Evolutionary conservation across 1,140 invertebrate species (phyloP).

Genomic region (Drosophila funebris): DNA sequence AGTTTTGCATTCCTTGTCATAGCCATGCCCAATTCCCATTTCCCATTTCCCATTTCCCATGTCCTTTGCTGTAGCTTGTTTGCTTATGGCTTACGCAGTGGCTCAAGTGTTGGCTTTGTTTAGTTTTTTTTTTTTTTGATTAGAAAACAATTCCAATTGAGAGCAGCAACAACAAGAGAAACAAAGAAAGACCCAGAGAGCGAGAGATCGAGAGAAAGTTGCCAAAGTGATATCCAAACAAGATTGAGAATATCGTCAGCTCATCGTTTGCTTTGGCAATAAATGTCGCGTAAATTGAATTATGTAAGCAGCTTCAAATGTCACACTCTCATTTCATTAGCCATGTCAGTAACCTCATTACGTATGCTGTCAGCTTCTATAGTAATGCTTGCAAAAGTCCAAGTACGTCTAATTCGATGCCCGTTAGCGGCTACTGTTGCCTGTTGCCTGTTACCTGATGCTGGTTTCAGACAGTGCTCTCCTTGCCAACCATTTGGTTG

Average conservation of each 20-base stretch:
- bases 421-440: conserved; percentile 8
- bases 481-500: neutral
- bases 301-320: conserved; percentile 35
- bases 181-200: neutral
- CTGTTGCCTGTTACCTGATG: conserved; percentile 9
- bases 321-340: too few species aligned
- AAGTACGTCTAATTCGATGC: conserved; percentile 18
- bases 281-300: conserved; percentile 69
- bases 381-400: neutral
- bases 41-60: conserved; percentile 33
- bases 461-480: conserved; percentile 38
- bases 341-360: conserved; percentile 63
- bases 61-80: conserved; percentile 49
- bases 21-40: conserved; percentile 31
- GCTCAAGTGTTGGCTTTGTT: conserved; percentile 74
- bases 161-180: neutral
- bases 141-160: conserved; percentile 63
- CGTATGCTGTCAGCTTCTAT: neutral
- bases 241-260: neutral
- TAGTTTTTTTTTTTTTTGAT: conserved; percentile 73
- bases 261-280: conserved; percentile 60
- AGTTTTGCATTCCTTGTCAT: conserved; percentile 63
- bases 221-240: neutral
- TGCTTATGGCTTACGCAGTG: conserved; percentile 76
- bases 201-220: neutral